Conservation (phyloP, 2,113 vertebrate species). For the Oplegnathus fasciatus region DNA sequence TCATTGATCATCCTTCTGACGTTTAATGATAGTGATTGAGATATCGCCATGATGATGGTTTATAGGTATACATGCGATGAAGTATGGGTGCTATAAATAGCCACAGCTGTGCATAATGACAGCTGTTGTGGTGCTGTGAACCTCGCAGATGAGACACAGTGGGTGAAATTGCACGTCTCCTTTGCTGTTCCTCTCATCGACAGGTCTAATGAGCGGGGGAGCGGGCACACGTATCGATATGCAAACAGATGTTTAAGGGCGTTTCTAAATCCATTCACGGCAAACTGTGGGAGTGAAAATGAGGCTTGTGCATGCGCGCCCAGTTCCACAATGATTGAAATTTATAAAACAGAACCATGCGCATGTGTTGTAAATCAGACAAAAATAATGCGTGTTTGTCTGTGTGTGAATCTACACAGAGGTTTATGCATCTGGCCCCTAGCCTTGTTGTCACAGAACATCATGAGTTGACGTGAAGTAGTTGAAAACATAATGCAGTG, state of each 20-base stretch:
- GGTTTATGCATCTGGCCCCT: neutral
- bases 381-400: neutral
- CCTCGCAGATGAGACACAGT: neutral
- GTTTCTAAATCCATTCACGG: neutral
- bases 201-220: neutral
- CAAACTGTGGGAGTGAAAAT: neutral
- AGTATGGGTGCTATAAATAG: neutral
- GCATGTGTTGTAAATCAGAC: neutral
- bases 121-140: neutral
- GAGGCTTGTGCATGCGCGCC: neutral
- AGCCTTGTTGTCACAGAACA: neutral
- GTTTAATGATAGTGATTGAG: neutral
- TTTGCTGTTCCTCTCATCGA: neutral
- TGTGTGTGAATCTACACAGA: neutral
- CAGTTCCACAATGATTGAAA: neutral
- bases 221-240: neutral
- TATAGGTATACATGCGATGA: neutral
- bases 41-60: neutral
- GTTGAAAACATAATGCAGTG: neutral
- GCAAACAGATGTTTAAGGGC: neutral
- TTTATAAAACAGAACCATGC: neutral
- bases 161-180: neutral
- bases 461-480: neutral
- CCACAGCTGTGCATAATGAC: neutral
- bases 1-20: neutral